Evolutionary conservation across 1,140 invertebrate genomes (phyloP), one percentile per base, ranked within the genome.

Genomic region (Cydia splendana): DNA sequence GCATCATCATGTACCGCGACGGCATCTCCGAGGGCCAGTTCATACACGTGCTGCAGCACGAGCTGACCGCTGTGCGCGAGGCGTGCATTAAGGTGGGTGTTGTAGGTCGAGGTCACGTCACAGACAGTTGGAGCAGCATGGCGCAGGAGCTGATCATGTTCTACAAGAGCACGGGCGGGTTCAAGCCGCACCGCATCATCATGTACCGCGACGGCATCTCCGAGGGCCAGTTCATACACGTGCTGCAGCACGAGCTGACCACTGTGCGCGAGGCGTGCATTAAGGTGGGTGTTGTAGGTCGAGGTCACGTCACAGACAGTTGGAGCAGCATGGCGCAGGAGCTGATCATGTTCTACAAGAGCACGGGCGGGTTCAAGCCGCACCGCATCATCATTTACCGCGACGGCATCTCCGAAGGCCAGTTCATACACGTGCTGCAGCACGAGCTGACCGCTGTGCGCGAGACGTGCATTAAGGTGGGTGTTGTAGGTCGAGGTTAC

Each of bases 251-350:
- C 86, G 99, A 99, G 93, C 94, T 99, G 79, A 98, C 98, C 15
- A 98, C 99, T 7, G 98, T 99, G 82, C 95, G 99, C 75, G 98
- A 99, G 93, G 99, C 99, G 67, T 99, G 99, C 91, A 98, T 99
- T 15, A 48, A 48, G 45, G 45, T 48, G 45, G 45, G 45, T 48
- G 45, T 48, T 3, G 38, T 42, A 42, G 38, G 7, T 42, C 38
- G 34, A 38, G 34, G 12, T 12, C 10, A 45, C 42, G 42, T 45
- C 53, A 20, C 53, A 57, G n/a, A 42, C 38, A 10, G 38, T 10
- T 42, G 34, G 34, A 34, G 34, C 34, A 34, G 34, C 34, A 5
- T 34, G 34, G 34, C 6, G 34, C 34, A 34, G 34, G 34, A 34
- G 34, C 5, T 34, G 38, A 42, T 42, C 38, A 42, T 42, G 7